Evolutionary conservation across 37 sponge, comb jelly and placozoan species (phyloP).

Genomic region (Ianthella basta): DNA sequence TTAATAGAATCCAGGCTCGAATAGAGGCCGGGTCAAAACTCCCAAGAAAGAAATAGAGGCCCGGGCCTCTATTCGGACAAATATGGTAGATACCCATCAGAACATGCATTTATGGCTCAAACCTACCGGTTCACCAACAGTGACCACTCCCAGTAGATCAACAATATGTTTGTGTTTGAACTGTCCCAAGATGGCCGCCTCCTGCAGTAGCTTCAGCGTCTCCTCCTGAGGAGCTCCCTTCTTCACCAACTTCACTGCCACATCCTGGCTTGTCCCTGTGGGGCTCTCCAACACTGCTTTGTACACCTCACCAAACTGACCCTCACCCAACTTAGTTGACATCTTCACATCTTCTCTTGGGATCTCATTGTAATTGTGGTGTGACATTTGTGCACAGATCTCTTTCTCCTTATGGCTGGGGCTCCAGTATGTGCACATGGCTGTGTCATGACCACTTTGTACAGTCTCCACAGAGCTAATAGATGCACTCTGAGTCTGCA

Average conservation of each 20-base stretch:
- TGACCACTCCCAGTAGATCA: not conserved
- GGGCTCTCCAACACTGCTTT: not conserved
- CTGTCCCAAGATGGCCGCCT: not conserved
- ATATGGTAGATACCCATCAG: too few relatives aligned
- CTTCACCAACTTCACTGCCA: conserved; percentile 18
- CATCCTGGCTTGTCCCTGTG: not conserved
- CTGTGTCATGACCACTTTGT: too few relatives aligned
- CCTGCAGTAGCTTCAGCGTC: not conserved
- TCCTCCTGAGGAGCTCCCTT: conserved; percentile 8
- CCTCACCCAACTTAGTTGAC: not conserved
- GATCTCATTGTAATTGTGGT: not conserved
- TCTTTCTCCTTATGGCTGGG: not conserved
- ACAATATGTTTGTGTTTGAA: conserved; percentile 27
- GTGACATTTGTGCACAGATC: not conserved
- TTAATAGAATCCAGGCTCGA: too few relatives aligned
- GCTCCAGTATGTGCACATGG: too few relatives aligned
- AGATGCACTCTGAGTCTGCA: too few relatives aligned
- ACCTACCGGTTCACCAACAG: not conserved
- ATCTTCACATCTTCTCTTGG: not conserved
- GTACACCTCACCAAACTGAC: conserved; percentile 26
- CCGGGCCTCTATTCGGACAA: too few relatives aligned
- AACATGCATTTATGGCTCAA: too few relatives aligned
- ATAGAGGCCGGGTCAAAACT: too few relatives aligned
- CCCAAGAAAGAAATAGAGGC: too few relatives aligned
- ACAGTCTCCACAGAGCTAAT: too few relatives aligned